These are phyloP conservation scores for Brachionus koreanus DNA, from an alignment of 1,140 invertebrate genomes.

Conservation along the genomic window DNA sequence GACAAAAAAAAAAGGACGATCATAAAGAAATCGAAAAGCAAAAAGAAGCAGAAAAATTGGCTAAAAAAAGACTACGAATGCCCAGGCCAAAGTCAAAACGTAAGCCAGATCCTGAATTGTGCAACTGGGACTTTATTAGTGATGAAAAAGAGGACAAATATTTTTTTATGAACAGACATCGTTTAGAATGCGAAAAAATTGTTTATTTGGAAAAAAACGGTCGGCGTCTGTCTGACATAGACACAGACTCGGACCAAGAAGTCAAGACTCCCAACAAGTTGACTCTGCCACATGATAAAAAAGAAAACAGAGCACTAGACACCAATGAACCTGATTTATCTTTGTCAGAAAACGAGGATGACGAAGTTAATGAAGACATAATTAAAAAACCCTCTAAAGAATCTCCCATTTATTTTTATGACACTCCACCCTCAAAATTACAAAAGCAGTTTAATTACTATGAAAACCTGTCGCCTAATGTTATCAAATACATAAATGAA, in stretches of 20 bases:
- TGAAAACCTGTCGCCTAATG: not conserved
- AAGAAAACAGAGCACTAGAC: not conserved
- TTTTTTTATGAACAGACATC: not conserved
- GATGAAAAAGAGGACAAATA: conserved; percentile 29
- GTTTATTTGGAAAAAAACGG: conserved; percentile 31
- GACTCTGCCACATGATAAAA: no score
- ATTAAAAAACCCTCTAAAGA: not conserved
- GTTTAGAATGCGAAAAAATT: conserved; percentile 4
- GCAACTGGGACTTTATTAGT: conserved; percentile 10
- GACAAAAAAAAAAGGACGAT: not conserved
- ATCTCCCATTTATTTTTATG: conserved; percentile 26
- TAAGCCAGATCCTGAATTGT: not conserved
- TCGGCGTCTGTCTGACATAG: not conserved
- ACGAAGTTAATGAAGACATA: not conserved
- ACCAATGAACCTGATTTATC: not conserved
- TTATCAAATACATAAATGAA: not conserved
- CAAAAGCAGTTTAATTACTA: conserved; percentile 22
- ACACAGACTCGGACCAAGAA: not conserved
- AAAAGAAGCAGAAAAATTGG: not conserved
- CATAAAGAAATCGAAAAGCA: not conserved
- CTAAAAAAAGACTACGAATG: not conserved
- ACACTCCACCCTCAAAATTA: not conserved
- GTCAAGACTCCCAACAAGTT: not conserved
- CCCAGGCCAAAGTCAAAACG: not conserved
- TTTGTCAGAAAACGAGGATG: not conserved